A percentile compares a stretch with the other conserved stretches of the same genome.
Evolutionary conservation across 1,140 invertebrate species (phyloP).

Genomic region (Zaprionus africanus): DNA sequence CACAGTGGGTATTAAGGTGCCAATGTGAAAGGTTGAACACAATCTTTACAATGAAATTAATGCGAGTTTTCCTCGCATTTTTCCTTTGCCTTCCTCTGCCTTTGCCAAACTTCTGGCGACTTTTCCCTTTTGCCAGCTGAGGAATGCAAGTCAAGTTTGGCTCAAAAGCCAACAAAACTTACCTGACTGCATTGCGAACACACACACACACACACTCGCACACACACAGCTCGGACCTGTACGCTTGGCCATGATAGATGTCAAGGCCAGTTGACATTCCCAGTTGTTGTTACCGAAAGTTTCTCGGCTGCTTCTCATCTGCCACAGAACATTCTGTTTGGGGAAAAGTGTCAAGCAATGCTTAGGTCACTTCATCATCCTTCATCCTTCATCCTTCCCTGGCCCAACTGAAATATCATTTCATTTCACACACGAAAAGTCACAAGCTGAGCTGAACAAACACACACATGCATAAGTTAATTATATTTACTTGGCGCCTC

Average conservation of each 20-base stretch:
- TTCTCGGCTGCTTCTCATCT: neutral
- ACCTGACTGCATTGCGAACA: neutral
- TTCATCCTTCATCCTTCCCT: neutral
- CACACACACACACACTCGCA: neutral
- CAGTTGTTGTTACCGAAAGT: neutral
- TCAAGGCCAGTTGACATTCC: neutral
- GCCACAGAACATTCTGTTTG: neutral
- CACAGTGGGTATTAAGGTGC: neutral
- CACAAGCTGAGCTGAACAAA: neutral
- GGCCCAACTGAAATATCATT: neutral
- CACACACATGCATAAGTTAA: neutral
- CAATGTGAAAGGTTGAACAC: neutral
- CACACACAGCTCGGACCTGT: neutral
- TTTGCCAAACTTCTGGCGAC: neutral
- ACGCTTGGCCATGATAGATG: neutral
- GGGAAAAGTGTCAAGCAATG: neutral
- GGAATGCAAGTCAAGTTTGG: neutral
- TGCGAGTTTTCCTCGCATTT: constrained; percentile 1
- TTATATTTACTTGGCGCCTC: neutral
- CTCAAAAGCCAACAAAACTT: neutral
- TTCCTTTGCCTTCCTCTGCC: neutral
- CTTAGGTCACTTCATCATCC: neutral
- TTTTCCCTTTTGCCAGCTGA: neutral
- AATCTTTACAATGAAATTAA: constrained; percentile 6
- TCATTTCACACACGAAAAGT: neutral